Percentiles rank a stretch among this genome's conserved stretches.
Evolutionary conservation across 1,140 invertebrate genomes (phyloP).

Genomic region (Drosophila ohnishii): DNA sequence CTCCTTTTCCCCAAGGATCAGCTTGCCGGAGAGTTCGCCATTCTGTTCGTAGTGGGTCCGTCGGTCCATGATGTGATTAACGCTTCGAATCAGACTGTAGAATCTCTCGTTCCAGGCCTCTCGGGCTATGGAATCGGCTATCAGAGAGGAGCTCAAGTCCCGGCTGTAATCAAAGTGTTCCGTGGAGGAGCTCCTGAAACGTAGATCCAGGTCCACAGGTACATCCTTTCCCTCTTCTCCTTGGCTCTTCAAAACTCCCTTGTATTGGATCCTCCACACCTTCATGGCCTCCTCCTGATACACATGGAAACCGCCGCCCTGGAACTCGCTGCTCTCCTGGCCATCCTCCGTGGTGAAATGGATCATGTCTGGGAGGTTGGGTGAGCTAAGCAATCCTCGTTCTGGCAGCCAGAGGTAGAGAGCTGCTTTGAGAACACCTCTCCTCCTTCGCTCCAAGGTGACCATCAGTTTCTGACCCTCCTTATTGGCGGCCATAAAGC

Average conservation of each 20-base stretch:
- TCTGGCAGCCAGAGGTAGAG: conserved; percentile 70
- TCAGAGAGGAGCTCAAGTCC: conserved; percentile 69
- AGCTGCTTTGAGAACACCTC: conserved; percentile 68
- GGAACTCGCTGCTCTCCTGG: conserved; percentile 66
- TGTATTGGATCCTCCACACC: conserved; percentile 62
- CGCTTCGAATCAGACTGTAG: conserved; percentile 60
- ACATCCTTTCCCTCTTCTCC: conserved; percentile 10
- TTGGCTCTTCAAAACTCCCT: conserved; percentile 34
- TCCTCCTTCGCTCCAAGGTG: conserved; percentile 60
- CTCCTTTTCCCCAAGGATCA: conserved; percentile 20
- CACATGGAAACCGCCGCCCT: conserved; percentile 67
- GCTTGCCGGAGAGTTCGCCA: conserved; percentile 45
- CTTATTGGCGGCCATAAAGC: conserved; percentile 71
- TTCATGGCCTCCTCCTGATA: conserved; percentile 71
- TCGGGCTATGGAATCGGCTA: conserved; percentile 76
- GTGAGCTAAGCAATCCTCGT: conserved; percentile 46
- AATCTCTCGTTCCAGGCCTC: conserved; percentile 78
- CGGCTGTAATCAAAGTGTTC: conserved; percentile 72
- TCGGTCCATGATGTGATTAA: conserved; percentile 65
- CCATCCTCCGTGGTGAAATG: conserved; percentile 71
- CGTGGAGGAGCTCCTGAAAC: conserved; percentile 51
- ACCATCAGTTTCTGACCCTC: conserved; percentile 68
- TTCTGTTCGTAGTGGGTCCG: conserved; percentile 75
- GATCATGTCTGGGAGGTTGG: conserved; percentile 74
- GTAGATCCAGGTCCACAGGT: conserved; percentile 53